Base-by-base conservation (phyloP, 64 coral and sea anemone species). In the Montipora efflorescens region DNA sequence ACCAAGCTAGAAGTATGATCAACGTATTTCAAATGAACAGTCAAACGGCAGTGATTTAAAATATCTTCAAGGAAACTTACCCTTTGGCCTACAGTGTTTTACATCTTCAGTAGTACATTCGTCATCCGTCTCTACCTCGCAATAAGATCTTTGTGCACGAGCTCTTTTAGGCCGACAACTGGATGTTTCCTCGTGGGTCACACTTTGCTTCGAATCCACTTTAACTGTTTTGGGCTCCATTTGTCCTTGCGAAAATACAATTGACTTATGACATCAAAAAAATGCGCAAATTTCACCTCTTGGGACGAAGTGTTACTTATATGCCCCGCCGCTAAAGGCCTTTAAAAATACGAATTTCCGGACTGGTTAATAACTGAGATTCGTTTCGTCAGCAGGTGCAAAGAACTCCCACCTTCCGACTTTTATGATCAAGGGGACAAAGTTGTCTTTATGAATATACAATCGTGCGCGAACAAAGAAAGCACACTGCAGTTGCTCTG, bases 361-460 rank as follows among this genome's bases (percentile, higher is more conserved):
- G 82, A 85, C 82, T 85, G 82, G 82, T 85, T 85, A 85, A 85
- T 85, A 85, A 84, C 82, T 19, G 82, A 71, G 82, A 85, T 85
- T 85, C 82, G 82, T 85, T 45, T 64, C 82, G 66, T 85, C 82
- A 85, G 82, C 82, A 85, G 82, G 62, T 85, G 82, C 82, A 71
- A 71, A 85, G 20, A 85, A 49, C 64, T 71, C 82, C 82, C 64
- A 85, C 66, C 16, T 71, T 85, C 5, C 47, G 59, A 85, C 43
- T 85, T 51, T 71, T 70, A 4, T 71, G 82, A 70, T 85, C 82
- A 85, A 85, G 82, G 81, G 64, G 8, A 70, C 59, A 85, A 70
- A 71, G 36, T 85, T 59, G 82, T 64, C 82, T 85, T 67, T 71
- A 85, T 85, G 82, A 85, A 85, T 85, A 85, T 85, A 49, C 82